Evolutionary conservation across 2,888 invertebrate genomes (phyloP), one percentile per base, ranked within the genome.

Genomic region (Pheosia gnoma): DNA sequence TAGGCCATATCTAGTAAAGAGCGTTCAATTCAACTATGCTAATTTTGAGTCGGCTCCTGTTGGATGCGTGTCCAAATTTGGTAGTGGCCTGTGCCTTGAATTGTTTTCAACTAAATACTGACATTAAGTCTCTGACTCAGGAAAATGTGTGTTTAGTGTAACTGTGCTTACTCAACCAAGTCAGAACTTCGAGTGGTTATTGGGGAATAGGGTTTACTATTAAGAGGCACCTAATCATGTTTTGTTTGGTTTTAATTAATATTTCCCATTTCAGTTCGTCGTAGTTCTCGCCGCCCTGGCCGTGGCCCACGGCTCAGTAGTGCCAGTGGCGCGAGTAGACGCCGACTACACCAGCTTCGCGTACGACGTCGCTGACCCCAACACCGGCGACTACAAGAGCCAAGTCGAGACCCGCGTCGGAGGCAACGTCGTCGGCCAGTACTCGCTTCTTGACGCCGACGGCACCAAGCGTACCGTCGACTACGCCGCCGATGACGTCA

Each of bases 361-460:
- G 1, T 95, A 95, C 83, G 94, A 94, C 70, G 94, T 95, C 45
- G 94, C 94, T 43, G 95, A 95, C 80, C 91, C 93, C 72, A 81
- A 91, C 83, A 95, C 95, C 63, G 95, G 95, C 11, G 95, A 95
- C 87, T 91, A 78, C 84, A 95, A 95, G 83, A 94, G 92, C 84
- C 95, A 95, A 80, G 86, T 87, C 11, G 95, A 95, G 86, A 90
- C 91, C 61, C 93, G 95, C 74, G 85, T 87, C 57, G 94, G 94
- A 51, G 94, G 94, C 72, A 81, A 84, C 61, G 94, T 95, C 57
- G 83, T 87, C 68, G 95, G 95, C 66, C 94, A 94, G 79, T 95
- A 95, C 89, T 94, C 94, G 41, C 88, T 95, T 13, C 82, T 90
- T 10, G 95, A 94, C 60, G 77, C 94, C 55, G 95, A 95, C 73